Percentiles rank a stretch among this genome's conserved stretches.
phyloP scores from a whole-genome alignment of 2,113 vertebrate species.

The Phaethon lepturus region DNA sequence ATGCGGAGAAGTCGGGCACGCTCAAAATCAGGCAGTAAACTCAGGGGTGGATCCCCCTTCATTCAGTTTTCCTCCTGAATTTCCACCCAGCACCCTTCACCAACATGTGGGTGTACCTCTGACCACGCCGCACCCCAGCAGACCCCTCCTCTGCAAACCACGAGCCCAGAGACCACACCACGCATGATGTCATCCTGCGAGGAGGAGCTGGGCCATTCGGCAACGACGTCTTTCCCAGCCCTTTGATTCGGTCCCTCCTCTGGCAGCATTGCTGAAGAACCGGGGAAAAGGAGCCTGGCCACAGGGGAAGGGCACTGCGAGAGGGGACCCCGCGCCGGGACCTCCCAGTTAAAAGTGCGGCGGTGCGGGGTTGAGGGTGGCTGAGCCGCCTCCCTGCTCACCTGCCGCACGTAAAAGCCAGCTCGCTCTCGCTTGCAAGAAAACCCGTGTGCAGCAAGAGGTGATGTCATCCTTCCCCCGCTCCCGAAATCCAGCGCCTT shows the following conservation, averaged over 20 bases:
- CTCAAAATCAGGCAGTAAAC: not conserved
- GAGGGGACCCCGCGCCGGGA: not conserved
- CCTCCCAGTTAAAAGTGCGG: not conserved
- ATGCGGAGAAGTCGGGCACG: not conserved
- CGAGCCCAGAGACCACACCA: conserved; percentile 17
- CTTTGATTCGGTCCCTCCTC: not conserved
- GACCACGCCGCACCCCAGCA: not conserved
- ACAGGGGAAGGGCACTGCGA: not conserved
- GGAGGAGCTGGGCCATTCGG: conserved; percentile 56
- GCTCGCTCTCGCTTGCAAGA: not conserved
- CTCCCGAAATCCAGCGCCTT: conserved; percentile 6
- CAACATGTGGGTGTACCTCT: not conserved
- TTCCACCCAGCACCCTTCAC: not conserved
- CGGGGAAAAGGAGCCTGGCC: not conserved
- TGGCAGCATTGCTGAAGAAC: not conserved
- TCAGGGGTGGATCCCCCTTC: not conserved
- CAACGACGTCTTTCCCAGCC: not conserved
- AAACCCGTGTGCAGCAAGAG: conserved; percentile 40
- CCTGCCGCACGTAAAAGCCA: not conserved
- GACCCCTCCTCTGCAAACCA: conserved; percentile 10
- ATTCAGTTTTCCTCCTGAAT: not conserved
- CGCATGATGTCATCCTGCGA: conserved; percentile 55
- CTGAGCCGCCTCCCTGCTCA: not conserved
- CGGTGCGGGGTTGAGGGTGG: not conserved
- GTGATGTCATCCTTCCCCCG: conserved; percentile 58